These are phyloP conservation scores for Penaeus monodon DNA, from an alignment of 2,888 invertebrate genomes.

Conservation along the genomic window DNA sequence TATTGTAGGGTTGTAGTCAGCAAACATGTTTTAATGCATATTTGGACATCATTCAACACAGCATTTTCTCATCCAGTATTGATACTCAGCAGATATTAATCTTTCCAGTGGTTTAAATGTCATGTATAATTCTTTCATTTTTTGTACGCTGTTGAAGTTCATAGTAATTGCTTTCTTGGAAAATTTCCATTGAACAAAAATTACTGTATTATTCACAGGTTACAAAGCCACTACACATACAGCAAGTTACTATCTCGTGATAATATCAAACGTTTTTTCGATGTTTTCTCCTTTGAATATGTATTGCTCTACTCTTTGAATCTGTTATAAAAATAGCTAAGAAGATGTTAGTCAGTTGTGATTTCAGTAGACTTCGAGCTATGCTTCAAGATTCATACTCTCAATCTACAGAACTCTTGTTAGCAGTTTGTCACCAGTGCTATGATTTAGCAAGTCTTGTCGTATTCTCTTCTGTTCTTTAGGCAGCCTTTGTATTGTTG, in stretches of 20 bases:
- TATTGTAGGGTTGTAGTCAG: slow-evolving; percentile 41
- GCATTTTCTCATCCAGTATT: slow-evolving; percentile 25
- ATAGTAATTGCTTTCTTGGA: slow-evolving; percentile 18
- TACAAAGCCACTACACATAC: too few relatives aligned
- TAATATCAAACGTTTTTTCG: slow-evolving; percentile 22
- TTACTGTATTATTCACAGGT: too few relatives aligned
- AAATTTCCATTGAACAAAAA: too few relatives aligned
- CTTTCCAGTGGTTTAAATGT: slow-evolving; percentile 29
- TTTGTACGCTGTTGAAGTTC: slow-evolving; percentile 18
- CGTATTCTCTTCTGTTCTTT: background rate
- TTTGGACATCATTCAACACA: background rate
- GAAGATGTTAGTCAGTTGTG: too few relatives aligned
- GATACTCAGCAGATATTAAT: slow-evolving; percentile 33
- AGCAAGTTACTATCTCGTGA: slow-evolving; percentile 4
- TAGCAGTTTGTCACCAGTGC: slow-evolving; percentile 22
- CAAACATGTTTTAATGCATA: slow-evolving; percentile 27
- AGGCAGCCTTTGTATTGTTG: slow-evolving; percentile 21
- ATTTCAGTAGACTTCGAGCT: too few relatives aligned
- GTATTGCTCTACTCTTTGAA: too few relatives aligned
- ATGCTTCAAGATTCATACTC: too few relatives aligned
- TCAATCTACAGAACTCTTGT: too few relatives aligned
- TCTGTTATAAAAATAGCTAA: too few relatives aligned
- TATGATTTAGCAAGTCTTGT: background rate
- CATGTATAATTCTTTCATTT: slow-evolving; percentile 18
- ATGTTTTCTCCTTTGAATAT: background rate